phyloP scores from a whole-genome alignment of 2,797 vertebrate species.

The Fundulus diaphanus region DNA sequence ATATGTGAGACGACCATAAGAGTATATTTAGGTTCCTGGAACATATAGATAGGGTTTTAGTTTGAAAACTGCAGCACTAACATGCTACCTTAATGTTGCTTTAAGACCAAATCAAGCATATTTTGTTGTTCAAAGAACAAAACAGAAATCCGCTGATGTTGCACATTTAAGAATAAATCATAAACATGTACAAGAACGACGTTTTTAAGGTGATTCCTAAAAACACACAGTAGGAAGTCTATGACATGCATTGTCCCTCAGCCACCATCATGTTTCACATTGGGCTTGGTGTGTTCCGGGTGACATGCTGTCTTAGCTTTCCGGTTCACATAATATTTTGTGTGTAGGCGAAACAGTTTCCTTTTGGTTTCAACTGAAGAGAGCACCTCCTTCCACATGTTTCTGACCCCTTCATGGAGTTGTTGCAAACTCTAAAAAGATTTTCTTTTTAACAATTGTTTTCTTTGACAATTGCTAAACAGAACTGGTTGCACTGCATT shows the following conservation, averaged over 20 bases:
- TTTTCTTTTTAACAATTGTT: too few relatives aligned
- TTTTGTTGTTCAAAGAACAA: background rate
- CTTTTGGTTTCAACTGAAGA: too few relatives aligned
- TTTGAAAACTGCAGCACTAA: background rate
- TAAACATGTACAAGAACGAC: background rate
- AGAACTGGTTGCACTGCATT: too few relatives aligned
- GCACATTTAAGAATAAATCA: background rate
- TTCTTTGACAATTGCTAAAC: too few relatives aligned
- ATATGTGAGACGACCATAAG: conserved; percentile 1
- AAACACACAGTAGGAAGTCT: background rate
- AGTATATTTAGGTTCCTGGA: background rate
- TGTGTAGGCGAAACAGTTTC: too few relatives aligned
- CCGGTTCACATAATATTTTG: too few relatives aligned
- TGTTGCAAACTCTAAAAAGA: too few relatives aligned
- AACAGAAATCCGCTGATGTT: background rate
- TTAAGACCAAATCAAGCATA: background rate
- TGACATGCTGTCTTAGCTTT: background rate
- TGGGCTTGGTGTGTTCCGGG: background rate
- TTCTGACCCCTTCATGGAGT: too few relatives aligned
- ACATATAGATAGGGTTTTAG: background rate
- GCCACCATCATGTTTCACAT: background rate
- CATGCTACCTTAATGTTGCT: background rate
- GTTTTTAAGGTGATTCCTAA: background rate
- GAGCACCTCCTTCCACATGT: too few relatives aligned
- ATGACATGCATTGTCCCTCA: background rate